Evolutionary conservation across 2,113 vertebrate species (phyloP), one percentile per base, ranked within the genome.

Genomic region (Athene noctua): DNA sequence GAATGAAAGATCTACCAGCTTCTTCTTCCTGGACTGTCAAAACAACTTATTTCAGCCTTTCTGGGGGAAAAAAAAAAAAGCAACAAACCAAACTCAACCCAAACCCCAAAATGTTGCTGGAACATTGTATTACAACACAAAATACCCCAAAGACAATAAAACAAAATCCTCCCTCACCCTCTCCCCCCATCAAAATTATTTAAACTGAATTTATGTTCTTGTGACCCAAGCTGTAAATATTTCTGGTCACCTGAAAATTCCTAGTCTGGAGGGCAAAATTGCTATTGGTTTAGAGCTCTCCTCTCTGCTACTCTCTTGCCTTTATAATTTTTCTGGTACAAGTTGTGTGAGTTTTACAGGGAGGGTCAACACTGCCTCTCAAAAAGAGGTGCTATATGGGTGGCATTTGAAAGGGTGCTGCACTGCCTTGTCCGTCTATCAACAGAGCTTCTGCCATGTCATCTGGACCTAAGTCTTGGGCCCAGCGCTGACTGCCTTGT

Each of bases 331-430:
- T 42, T 34, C 23, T 12, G n/a, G 8, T 38, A 25, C 7, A 22
- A 0, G 0, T 9, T 55, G 7, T 7, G 15, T 32, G 36, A 38
- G 20, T 81, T 84, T 57, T 26, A 4, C 1, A 5, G 36, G 6
- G 5, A 29, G 6, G 14, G 16, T 36, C 12, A n/a, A 30, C 13
- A 21, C 13, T 42, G 54, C 9, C 22, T 58, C 13, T 25, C 47
- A 47, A 10, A 30, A 58, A 38, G 34, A 58, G n/a, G 21, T 79
- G 27, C 15, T n/a, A 23, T 59, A 13, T 32, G 17, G 17, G 44
- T 49, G 26, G 26, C 23, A 34, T 59, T 59, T 67, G 44, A 40
- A 63, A 59, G 15, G 8, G 18, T 52, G 29, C 71, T 62, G n/a
- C 54, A 26, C 12, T 63, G 66, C n/a, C 67, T 72, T 70, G 22